Percentiles rank a stretch among this genome's conserved stretches.
Conservation (phyloP, 2,113 vertebrate genomes). For the Coreoperca whiteheadi region DNA sequence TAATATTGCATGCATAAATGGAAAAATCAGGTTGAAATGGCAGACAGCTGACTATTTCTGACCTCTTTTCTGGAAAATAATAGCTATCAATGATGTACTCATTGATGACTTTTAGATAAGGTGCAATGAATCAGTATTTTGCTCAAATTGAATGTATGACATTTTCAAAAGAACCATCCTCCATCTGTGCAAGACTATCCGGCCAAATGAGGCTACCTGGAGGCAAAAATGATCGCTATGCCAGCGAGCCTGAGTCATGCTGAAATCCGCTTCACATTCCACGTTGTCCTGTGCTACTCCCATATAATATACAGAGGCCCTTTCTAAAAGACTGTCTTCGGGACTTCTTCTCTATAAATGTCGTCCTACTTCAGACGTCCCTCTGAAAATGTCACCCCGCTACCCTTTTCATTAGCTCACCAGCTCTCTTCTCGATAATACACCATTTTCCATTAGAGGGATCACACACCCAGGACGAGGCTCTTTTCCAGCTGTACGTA, state of each 20-base stretch:
- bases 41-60: background rate
- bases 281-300: conserved; percentile 1
- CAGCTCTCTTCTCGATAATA: conserved; percentile 59
- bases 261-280: conserved; percentile 20
- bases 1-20: too few species aligned
- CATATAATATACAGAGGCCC: conserved; percentile 18
- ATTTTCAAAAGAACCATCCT: conserved; percentile 4
- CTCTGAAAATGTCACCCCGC: conserved; percentile 73
- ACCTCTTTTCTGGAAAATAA: background rate
- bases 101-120: background rate
- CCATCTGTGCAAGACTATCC: conserved; percentile 29
- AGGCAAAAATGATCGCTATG: conserved; percentile 10
- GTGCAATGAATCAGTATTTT: background rate
- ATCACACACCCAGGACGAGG: conserved; percentile 53
- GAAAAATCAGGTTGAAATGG: too few species aligned
- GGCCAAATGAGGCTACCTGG: conserved; percentile 41
- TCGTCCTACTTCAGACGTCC: conserved; percentile 70
- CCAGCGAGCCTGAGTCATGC: conserved; percentile 43
- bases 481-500: background rate
- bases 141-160: conserved; percentile 8
- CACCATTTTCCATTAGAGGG: conserved; percentile 64
- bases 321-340: conserved; percentile 52
- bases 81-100: background rate
- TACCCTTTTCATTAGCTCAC: conserved; percentile 73
- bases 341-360: conserved; percentile 74